Conservation (phyloP, 2,888 invertebrate genomes). For the Sesia bembeciformis region DNA sequence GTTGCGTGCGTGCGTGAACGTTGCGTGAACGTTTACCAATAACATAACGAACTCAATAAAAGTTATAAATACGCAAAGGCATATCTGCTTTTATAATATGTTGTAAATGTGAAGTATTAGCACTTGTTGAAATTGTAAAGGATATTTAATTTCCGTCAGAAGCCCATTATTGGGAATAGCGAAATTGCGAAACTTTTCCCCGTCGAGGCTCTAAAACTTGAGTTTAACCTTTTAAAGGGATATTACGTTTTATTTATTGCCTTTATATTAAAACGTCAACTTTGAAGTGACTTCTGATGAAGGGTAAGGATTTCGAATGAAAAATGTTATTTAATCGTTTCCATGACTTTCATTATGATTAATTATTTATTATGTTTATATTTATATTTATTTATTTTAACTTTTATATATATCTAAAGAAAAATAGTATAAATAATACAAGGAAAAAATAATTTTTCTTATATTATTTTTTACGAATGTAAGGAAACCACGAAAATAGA, state of each 20-base stretch:
- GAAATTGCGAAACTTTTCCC: slow-evolving; percentile 44
- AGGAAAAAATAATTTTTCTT: no score
- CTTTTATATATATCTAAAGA: no score
- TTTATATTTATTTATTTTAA: no score
- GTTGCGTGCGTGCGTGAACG: no score
- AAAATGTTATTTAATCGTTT: slow-evolving; percentile 6
- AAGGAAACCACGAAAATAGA: no score
- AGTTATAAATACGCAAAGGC: no score
- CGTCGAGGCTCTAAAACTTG: slow-evolving; percentile 30
- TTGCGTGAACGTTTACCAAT: no score
- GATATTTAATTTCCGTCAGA: slow-evolving; percentile 43
- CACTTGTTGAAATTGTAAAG: slow-evolving; percentile 17
- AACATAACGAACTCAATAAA: no score
- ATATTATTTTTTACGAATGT: no score
- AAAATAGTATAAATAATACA: no score
- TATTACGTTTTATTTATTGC: slow-evolving; percentile 33
- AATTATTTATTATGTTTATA: no score
- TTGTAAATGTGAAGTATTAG: background rate
- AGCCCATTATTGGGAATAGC: slow-evolving; percentile 39
- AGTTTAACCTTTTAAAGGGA: slow-evolving; percentile 24
- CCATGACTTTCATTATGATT: no score
- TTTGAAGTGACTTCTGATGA: slow-evolving; percentile 13
- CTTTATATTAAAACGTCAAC: slow-evolving; percentile 10
- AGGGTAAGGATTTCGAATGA: slow-evolving; percentile 10
- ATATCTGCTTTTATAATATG: background rate